Percentiles rank a stretch among this genome's conserved stretches.
These are phyloP conservation scores for Ctenicera cuprea DNA, from an alignment of 2,888 invertebrate genomes.

Conservation along the genomic window DNA sequence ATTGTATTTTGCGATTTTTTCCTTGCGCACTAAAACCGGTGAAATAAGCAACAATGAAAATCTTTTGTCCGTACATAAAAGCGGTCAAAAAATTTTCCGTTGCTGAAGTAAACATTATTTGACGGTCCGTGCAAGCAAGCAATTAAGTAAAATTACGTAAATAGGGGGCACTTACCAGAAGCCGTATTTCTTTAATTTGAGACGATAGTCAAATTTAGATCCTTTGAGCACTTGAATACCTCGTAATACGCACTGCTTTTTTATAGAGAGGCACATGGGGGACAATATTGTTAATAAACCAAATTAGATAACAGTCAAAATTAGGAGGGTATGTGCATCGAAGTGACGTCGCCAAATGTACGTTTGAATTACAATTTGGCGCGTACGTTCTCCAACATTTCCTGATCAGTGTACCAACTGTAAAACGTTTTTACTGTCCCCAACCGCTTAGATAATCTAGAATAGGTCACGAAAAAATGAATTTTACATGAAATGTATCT, in stretches of 20 bases:
- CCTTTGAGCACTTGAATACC: constrained; percentile 28
- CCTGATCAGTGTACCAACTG: constrained; percentile 20
- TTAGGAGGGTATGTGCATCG: constrained; percentile 15
- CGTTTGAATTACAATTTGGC: constrained; percentile 34
- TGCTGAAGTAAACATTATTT: constrained; percentile 16
- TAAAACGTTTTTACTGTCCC: neutral
- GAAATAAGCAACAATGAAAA: neutral
- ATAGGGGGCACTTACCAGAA: constrained; percentile 49
- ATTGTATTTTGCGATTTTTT: too few relatives aligned
- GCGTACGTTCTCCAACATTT: neutral
- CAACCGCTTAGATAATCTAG: neutral
- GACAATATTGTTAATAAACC: constrained; percentile 39
- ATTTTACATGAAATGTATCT: neutral
- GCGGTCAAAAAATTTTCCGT: constrained; percentile 16
- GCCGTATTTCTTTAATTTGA: constrained; percentile 44
- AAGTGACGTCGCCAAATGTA: neutral
- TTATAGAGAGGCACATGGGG: constrained; percentile 55
- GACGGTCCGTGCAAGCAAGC: neutral
- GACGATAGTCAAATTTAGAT: constrained; percentile 36
- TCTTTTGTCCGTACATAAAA: neutral
- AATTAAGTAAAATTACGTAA: constrained; percentile 26
- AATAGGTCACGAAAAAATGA: neutral
- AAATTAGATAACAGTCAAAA: constrained; percentile 47
- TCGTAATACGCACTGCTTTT: constrained; percentile 49
- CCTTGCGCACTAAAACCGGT: too few relatives aligned